phyloP scores from a whole-genome alignment of 2,113 vertebrate genomes.

The Petaurus breviceps region DNA sequence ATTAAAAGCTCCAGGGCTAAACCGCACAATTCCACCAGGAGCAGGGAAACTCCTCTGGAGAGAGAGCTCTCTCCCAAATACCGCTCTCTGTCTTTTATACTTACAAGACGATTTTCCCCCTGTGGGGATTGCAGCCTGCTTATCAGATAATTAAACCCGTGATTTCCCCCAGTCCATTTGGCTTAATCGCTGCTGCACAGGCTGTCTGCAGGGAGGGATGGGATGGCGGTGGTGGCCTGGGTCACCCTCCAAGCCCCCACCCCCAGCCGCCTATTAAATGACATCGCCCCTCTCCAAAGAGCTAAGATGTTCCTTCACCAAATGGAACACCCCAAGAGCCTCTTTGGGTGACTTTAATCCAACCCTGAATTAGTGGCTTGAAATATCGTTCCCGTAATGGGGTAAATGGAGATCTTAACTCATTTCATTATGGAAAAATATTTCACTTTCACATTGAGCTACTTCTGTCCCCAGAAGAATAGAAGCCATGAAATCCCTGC shows the following conservation, averaged over 20 bases:
- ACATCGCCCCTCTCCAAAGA: not conserved
- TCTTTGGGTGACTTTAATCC: conserved; percentile 25
- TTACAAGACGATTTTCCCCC: conserved; percentile 25
- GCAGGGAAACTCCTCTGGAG: conserved; percentile 29
- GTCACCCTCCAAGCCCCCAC: not conserved
- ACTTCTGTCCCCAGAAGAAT: conserved; percentile 54
- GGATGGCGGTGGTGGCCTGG: not conserved
- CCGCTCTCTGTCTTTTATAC: not conserved
- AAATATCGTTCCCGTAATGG: conserved; percentile 60
- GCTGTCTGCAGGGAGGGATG: not conserved
- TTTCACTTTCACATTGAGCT: conserved; percentile 54
- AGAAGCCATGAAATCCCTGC: conserved; percentile 23
- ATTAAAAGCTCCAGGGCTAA: conserved; percentile 26
- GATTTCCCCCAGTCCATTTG: conserved; percentile 46
- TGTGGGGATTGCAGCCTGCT: conserved; percentile 19
- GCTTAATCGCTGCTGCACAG: not conserved
- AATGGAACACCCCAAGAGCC: not conserved
- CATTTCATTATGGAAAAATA: conserved; percentile 40
- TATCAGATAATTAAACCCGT: conserved; percentile 50
- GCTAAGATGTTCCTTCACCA: not conserved
- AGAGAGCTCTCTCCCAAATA: conserved; percentile 27
- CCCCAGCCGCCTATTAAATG: not conserved
- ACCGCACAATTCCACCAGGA: conserved; percentile 19
- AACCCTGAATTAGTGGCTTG: conserved; percentile 40
- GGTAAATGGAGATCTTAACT: conserved; percentile 61